Evolutionary conservation across 2,888 invertebrate species (phyloP), one percentile per base, ranked within the genome.

Genomic region (Drosophila ustulata): DNA sequence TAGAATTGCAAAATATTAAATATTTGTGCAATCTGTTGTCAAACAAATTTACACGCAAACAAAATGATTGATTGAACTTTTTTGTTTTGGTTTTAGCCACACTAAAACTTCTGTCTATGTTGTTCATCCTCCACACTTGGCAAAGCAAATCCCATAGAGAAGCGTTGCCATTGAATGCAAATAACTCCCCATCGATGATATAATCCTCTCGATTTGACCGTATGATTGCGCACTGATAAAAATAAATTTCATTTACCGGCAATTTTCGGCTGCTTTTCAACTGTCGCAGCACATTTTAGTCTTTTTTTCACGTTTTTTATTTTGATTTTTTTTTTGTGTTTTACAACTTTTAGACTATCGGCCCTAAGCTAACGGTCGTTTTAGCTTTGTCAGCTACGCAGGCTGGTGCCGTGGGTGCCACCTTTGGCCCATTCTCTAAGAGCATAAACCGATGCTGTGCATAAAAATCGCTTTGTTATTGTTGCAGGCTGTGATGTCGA

Each of bases 401-500:
- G 13, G 18, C 3, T 32, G 53, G 11, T 34, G 39, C 39, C 7
- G 39, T 39, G 18, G 18, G 13, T 65, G 58, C 28, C 34, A 32
- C 39, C 39, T 13, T n/a, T 26, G 5, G 11, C 6, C 25, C 37
- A n/a, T 37, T 8, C 34, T 11, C 63, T 52, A 46, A 58, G 56
- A 65, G 46, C 55, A 78, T 70, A 71, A 77, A 77, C 63, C 64
- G 70, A 58, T 72, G 76, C 65, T 73, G 71, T 74, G 85, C 85
- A 89, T 85, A 87, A 85, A 89, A 89, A 85, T 87, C 51, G 85
- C 71, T 69, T 82, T 84, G 85, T 89, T 85, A 89, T 89, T 87
- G 88, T 89, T 89, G 85, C 89, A 89, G 71, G 87, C 88, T 77
- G 69, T 68, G 8, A n/a, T n/a, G n/a, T n/a, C 37, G 37, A n/a